Conservation (phyloP, 2,113 vertebrate genomes). For the Zosterops pallidus region DNA sequence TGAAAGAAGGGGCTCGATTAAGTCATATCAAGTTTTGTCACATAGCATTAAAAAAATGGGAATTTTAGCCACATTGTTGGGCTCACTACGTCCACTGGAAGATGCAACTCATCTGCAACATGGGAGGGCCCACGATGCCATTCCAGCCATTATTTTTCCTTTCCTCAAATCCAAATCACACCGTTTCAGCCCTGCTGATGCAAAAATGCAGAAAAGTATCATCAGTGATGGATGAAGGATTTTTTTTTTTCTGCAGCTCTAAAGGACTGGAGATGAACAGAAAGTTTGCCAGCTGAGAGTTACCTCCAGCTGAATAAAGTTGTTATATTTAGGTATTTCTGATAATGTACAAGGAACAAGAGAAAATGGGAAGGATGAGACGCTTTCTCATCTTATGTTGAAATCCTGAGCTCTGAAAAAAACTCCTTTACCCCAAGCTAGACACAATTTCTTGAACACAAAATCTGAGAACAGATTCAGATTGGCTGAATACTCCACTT, state of each 20-base stretch:
- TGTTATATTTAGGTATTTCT: background rate
- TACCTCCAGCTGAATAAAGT: background rate
- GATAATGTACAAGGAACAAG: accelerated
- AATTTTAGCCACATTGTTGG: background rate
- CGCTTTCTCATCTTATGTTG: background rate
- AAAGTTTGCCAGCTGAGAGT: background rate
- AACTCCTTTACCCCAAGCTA: background rate
- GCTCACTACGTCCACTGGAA: background rate
- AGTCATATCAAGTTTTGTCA: background rate
- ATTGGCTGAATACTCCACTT: background rate
- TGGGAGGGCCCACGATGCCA: background rate
- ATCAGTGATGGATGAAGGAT: accelerated
- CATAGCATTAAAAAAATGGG: background rate
- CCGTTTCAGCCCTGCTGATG: accelerated
- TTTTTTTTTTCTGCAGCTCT: background rate
- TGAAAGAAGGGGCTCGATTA: background rate
- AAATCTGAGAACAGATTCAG: background rate
- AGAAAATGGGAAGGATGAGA: background rate
- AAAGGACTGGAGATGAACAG: background rate
- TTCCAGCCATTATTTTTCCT: background rate
- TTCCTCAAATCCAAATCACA: background rate
- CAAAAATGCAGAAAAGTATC: background rate
- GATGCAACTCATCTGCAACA: accelerated
- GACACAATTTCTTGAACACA: background rate
- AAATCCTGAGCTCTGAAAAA: background rate